Evolutionary conservation across 2,888 invertebrate genomes (phyloP).

Genomic region (Pasiphila rectangulata): DNA sequence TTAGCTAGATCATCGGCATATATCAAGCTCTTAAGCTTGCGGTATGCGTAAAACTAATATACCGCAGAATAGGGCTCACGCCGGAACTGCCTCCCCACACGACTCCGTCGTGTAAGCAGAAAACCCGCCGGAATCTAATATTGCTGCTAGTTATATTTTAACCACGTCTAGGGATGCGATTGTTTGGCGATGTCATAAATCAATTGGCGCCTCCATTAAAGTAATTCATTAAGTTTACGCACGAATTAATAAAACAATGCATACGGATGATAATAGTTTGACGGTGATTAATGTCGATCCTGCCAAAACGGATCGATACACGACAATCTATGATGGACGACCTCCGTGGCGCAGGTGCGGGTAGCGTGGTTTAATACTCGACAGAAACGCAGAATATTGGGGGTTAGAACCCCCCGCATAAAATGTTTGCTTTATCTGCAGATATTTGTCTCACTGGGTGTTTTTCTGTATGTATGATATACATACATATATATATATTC

Average conservation of each 20-base stretch:
- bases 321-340: neutral
- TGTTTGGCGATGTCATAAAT: slow-evolving; percentile 66
- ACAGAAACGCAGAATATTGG: too few species aligned
- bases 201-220: slow-evolving; percentile 53
- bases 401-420: too few species aligned
- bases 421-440: neutral
- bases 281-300: slow-evolving; percentile 3
- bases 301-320: neutral
- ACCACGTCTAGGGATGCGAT: slow-evolving; percentile 39
- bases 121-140: too few species aligned
- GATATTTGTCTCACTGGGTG: neutral
- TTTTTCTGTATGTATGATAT: too few species aligned
- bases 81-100: too few species aligned
- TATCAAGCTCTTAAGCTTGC: neutral
- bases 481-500: too few species aligned
- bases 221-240: slow-evolving; percentile 14
- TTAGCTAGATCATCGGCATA: too few species aligned
- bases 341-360: too few species aligned
- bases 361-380: too few species aligned
- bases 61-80: too few species aligned
- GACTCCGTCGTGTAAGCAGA: too few species aligned
- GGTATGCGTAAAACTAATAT: too few species aligned
- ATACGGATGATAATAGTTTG: slow-evolving; percentile 12
- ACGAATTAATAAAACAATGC: slow-evolving; percentile 24
- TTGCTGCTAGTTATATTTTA: slow-evolving; percentile 23